Conservation (phyloP, 2,888 invertebrate species). For the Apotomis betuletana region DNA sequence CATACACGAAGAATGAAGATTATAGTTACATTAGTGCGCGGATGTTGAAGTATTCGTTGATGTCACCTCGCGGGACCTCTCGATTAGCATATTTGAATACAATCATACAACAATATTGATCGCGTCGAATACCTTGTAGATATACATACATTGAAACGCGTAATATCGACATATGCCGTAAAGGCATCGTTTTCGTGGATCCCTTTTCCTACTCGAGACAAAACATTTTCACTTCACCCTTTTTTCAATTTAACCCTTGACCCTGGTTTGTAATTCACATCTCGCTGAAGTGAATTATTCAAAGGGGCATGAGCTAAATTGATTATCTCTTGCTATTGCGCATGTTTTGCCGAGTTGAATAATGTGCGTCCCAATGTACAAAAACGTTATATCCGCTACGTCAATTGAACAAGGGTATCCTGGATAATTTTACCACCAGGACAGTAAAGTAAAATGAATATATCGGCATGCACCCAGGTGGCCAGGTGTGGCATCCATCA, state of each 20-base stretch:
- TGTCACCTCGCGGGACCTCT: slow-evolving; percentile 36
- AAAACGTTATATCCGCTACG: no score
- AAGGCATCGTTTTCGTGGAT: slow-evolving; percentile 33
- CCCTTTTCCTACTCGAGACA: slow-evolving; percentile 29
- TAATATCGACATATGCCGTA: slow-evolving; percentile 9
- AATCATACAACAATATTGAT: slow-evolving; percentile 18
- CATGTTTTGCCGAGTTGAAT: not conserved
- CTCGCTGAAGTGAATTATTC: slow-evolving; percentile 22
- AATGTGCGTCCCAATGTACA: not conserved
- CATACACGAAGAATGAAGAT: no score
- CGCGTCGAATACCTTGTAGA: slow-evolving; percentile 1
- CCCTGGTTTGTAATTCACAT: slow-evolving; percentile 24
- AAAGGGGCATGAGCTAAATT: slow-evolving; percentile 6
- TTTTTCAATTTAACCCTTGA: slow-evolving; percentile 33
- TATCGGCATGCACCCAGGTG: no score
- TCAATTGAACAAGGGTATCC: no score
- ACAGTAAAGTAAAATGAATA: no score
- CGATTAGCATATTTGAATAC: slow-evolving; percentile 36
- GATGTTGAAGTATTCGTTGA: not conserved
- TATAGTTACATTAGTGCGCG: not conserved
- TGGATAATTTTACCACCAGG: no score
- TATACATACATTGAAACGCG: not conserved
- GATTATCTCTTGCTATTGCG: slow-evolving; percentile 13
- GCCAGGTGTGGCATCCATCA: no score
- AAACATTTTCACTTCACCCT: slow-evolving; percentile 37